Conservation (phyloP, 2,797 vertebrate genomes). For the Synanceia verrucosa region DNA sequence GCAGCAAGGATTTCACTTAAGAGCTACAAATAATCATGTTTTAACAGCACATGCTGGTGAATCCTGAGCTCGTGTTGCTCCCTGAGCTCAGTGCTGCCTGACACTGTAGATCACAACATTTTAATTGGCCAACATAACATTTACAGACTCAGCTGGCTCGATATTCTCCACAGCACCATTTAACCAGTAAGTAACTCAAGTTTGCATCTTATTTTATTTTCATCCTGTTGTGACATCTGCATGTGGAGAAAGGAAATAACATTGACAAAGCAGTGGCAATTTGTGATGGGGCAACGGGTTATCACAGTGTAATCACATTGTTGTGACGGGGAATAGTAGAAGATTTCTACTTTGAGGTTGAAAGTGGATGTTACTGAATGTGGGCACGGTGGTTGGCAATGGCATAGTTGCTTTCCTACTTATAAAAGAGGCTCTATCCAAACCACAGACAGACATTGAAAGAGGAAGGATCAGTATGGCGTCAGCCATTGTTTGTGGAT, state of each 20-base stretch:
- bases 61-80: constrained; percentile 20
- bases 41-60: constrained; percentile 41
- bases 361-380: too few species aligned
- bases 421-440: too few species aligned
- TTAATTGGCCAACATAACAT: constrained; percentile 55
- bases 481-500: too few species aligned
- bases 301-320: too few species aligned
- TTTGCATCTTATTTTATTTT: neutral
- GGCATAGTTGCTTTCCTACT: too few species aligned
- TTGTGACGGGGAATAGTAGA: too few species aligned
- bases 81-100: constrained; percentile 22
- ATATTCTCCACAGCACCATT: constrained; percentile 26
- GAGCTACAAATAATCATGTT: constrained; percentile 46
- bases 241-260: neutral
- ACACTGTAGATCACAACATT: constrained; percentile 46
- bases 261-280: too few species aligned
- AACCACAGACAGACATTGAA: too few species aligned
- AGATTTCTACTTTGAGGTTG: too few species aligned
- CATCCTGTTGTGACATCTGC: neutral
- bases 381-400: too few species aligned
- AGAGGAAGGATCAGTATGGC: too few species aligned
- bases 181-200: constrained; percentile 3
- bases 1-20: constrained; percentile 33
- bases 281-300: too few species aligned
- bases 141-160: constrained; percentile 24